phyloP scores from a whole-genome alignment of 2,797 vertebrate genomes.

The Pempheris klunzingeri region DNA sequence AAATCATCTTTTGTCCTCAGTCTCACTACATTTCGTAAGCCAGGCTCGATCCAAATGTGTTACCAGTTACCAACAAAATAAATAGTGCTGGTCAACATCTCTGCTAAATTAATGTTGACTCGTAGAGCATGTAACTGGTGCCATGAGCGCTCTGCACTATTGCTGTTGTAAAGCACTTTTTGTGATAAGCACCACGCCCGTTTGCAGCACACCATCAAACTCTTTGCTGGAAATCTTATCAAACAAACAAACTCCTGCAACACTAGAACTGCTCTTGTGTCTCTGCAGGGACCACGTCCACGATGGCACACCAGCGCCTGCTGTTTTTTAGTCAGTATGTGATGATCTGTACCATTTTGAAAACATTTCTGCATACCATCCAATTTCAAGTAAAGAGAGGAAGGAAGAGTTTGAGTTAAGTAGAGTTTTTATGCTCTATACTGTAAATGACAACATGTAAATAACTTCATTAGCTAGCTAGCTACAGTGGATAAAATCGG shows the following conservation, averaged over 20 bases:
- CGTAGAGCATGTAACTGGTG: background rate
- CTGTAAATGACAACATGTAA: too few species aligned
- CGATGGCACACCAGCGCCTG: too few species aligned
- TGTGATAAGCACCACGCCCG: conserved; percentile 10
- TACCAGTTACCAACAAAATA: background rate
- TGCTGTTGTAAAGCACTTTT: conserved; percentile 10
- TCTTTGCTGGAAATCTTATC: conserved; percentile 16
- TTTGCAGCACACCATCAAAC: conserved; percentile 19
- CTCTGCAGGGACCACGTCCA: background rate
- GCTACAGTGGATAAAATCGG: background rate
- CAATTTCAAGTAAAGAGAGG: background rate
- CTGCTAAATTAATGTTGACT: too few species aligned
- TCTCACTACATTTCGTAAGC: background rate
- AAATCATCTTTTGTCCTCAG: background rate
- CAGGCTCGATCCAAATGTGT: background rate
- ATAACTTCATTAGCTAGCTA: background rate
- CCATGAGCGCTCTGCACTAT: background rate
- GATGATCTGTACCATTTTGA: too few species aligned
- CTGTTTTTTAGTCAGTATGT: background rate
- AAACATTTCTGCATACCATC: background rate
- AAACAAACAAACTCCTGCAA: background rate
- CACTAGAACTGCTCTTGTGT: too few species aligned
- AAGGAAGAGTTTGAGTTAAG: background rate
- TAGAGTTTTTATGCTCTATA: too few species aligned
- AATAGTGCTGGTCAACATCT: background rate